A percentile compares a stretch with the other conserved stretches of the same genome.
Evolutionary conservation across 2,888 invertebrate species (phyloP).

Genomic region (Acleris sparsana): DNA sequence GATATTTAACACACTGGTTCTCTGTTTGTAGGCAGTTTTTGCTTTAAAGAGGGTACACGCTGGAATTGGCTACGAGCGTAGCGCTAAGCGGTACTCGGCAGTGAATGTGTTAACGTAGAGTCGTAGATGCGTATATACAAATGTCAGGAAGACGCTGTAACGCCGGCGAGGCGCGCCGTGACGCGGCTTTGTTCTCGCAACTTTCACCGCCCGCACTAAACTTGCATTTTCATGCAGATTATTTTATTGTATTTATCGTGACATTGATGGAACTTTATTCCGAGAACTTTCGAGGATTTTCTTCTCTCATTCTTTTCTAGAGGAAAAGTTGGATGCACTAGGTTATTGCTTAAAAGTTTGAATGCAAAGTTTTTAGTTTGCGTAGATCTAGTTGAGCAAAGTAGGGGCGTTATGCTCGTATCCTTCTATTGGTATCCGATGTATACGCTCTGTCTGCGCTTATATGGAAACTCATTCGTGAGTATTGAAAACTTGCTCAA

Average conservation of each 20-base stretch:
- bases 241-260: slow-evolving; percentile 31
- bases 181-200: slow-evolving; percentile 13
- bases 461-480: slow-evolving; percentile 14
- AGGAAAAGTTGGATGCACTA: slow-evolving; percentile 37
- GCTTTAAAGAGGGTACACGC: too few relatives aligned
- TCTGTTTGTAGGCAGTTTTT: too few relatives aligned
- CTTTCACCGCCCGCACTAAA: slow-evolving; percentile 22
- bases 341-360: slow-evolving; percentile 37
- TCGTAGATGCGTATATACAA: too few relatives aligned
- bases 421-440: slow-evolving; percentile 2
- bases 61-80: too few relatives aligned
- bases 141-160: too few relatives aligned
- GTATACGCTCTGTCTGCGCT: not conserved
- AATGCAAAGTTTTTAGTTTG: slow-evolving; percentile 33
- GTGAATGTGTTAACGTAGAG: too few relatives aligned
- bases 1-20: too few relatives aligned
- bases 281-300: slow-evolving; percentile 30
- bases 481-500: slow-evolving; percentile 7
- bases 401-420: slow-evolving; percentile 12
- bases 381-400: slow-evolving; percentile 29
- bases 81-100: too few relatives aligned
- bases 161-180: too few relatives aligned
- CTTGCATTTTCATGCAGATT: slow-evolving; percentile 34
- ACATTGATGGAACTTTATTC: slow-evolving; percentile 34
- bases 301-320: slow-evolving; percentile 30